Evolutionary conservation across 2,888 invertebrate species (phyloP).

Genomic region (Aleiodes leptofemur): DNA sequence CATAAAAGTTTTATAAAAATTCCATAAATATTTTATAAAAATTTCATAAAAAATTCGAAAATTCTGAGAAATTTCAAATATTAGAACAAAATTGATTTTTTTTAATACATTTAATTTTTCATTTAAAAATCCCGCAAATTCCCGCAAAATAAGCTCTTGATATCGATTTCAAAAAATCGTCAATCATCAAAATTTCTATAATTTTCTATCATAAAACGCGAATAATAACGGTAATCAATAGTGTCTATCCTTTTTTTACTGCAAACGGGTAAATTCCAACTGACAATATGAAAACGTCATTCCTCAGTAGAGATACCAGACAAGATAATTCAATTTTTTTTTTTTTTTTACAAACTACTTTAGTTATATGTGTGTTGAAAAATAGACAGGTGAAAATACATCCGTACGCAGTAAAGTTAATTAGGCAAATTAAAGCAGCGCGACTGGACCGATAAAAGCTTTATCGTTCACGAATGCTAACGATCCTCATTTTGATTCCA

Average conservation of each 20-base stretch:
- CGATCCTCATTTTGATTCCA: conserved; percentile 42
- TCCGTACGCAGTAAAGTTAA: conserved; percentile 49
- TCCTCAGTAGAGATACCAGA: conserved; percentile 21
- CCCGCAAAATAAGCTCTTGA: too few relatives aligned
- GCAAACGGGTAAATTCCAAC: conserved; percentile 47
- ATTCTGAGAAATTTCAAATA: too few relatives aligned
- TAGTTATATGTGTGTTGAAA: conserved; percentile 20
- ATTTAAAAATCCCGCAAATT: too few relatives aligned
- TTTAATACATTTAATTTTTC: too few relatives aligned
- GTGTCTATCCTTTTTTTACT: conserved; percentile 19
- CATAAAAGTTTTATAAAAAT: too few relatives aligned
- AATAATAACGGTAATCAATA: conserved; percentile 1
- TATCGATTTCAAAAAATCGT: too few relatives aligned
- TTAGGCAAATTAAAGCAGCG: conserved; percentile 54
- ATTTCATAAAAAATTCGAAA: too few relatives aligned
- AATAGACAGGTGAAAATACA: conserved; percentile 12
- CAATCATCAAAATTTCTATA: not conserved
- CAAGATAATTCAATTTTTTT: conserved; percentile 35
- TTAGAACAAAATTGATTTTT: too few relatives aligned
- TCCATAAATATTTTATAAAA: too few relatives aligned
- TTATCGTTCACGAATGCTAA: conserved; percentile 51
- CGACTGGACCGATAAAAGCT: conserved; percentile 51
- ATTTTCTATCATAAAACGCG: conserved; percentile 31
- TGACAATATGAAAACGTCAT: conserved; percentile 59
- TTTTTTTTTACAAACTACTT: not conserved